These are phyloP conservation scores for Neoaliturus tenellus DNA, from an alignment of 2,888 invertebrate species.

Conservation along the genomic window DNA sequence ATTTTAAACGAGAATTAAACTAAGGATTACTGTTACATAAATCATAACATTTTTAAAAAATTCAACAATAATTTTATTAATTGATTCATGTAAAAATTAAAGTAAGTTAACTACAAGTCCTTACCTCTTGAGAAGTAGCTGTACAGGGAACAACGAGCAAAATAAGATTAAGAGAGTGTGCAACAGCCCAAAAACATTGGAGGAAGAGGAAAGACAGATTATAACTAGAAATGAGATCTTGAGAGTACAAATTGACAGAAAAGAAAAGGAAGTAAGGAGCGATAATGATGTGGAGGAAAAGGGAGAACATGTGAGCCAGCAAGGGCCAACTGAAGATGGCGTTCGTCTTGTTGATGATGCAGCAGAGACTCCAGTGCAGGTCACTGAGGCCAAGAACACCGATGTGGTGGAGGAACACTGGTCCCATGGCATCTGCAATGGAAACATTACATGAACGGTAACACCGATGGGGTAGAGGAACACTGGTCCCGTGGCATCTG, in stretches of 20 bases:
- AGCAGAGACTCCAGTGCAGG: constrained; percentile 56
- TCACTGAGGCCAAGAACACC: constrained; percentile 45
- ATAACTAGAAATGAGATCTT: constrained; percentile 53
- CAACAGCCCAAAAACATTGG: constrained; percentile 46
- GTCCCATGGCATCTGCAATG: no score
- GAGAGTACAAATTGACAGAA: constrained; percentile 63
- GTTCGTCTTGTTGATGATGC: constrained; percentile 58
- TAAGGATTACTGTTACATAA: no score
- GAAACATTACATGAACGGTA: no score
- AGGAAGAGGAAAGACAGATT: neutral
- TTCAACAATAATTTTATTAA: no score
- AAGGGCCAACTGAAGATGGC: constrained; percentile 62
- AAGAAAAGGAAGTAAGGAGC: constrained; percentile 65
- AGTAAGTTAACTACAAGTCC: neutral
- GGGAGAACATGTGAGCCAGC: constrained; percentile 60
- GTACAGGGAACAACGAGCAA: constrained; percentile 50
- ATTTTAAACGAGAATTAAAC: no score
- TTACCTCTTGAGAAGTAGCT: constrained; percentile 51
- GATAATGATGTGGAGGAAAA: constrained; percentile 64
- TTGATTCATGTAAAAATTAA: no score
- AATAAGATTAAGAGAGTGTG: constrained; percentile 42
- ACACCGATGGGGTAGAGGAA: no score
- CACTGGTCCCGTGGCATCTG: no score
- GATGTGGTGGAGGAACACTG: neutral
- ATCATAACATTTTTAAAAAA: no score